phyloP scores from a whole-genome alignment of 2,888 invertebrate species.

The Mycalesis mineus region DNA sequence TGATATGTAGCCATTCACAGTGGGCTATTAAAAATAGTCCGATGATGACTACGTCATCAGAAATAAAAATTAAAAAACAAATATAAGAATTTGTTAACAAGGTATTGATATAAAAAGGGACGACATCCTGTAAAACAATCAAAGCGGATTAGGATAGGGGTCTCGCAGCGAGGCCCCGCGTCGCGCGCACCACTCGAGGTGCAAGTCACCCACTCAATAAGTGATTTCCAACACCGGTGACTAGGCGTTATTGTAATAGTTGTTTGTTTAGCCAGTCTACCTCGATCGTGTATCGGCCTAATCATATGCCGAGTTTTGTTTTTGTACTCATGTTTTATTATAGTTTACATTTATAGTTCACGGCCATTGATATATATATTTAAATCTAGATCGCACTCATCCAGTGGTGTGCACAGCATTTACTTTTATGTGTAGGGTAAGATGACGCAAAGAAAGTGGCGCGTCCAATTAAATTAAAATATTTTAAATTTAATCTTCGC shows the following conservation, averaged over 20 bases:
- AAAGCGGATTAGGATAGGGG: conserved; percentile 37
- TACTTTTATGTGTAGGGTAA: too few species aligned
- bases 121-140: conserved; percentile 29
- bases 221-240: conserved; percentile 76
- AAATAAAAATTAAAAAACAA: too few species aligned
- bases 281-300: conserved; percentile 77
- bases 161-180: conserved; percentile 42
- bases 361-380: background rate
- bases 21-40: too few species aligned
- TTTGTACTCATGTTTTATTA: conserved; percentile 75
- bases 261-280: conserved; percentile 78
- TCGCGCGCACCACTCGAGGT: conserved; percentile 62
- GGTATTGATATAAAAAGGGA: conserved; percentile 14
- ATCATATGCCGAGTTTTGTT: conserved; percentile 78
- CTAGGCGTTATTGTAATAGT: conserved; percentile 71
- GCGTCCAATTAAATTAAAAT: too few species aligned
- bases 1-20: too few species aligned
- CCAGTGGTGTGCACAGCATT: too few species aligned
- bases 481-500: too few species aligned
- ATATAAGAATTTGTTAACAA: background rate
- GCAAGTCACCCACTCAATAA: conserved; percentile 76
- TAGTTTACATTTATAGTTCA: conserved; percentile 54
- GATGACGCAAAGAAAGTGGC: too few species aligned
- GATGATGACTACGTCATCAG: too few species aligned
- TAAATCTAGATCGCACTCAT: background rate